These are phyloP conservation scores for Mamestra configurata DNA, from an alignment of 1,140 invertebrate species.

Conservation along the genomic window DNA sequence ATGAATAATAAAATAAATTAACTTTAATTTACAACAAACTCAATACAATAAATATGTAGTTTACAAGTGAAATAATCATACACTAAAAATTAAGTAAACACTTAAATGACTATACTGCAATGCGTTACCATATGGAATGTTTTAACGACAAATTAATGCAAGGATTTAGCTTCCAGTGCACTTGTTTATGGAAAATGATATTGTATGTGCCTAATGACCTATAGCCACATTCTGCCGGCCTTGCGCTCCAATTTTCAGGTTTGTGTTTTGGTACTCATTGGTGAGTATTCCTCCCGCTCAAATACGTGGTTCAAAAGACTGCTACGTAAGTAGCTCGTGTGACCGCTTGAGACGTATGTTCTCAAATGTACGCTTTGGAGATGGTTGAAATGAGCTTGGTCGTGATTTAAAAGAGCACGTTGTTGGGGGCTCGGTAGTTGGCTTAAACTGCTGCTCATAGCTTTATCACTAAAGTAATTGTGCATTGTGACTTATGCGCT, in stretches of 20 bases:
- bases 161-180: constrained; percentile 59
- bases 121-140: constrained; percentile 62
- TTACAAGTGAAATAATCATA: constrained; percentile 36
- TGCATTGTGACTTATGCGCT: not conserved
- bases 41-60: constrained; percentile 32
- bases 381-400: no score
- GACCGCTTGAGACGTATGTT: no score
- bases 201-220: not conserved
- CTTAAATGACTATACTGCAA: constrained; percentile 47
- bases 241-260: not conserved
- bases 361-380: no score
- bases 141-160: constrained; percentile 53
- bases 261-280: no score
- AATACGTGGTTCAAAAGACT: no score
- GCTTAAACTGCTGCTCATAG: not conserved
- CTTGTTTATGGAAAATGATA: not conserved
- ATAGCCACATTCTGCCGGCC: not conserved
- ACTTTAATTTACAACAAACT: constrained; percentile 16
- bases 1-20: constrained; percentile 35
- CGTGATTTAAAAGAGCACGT: no score
- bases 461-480: not conserved
- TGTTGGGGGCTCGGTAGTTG: no score
- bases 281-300: no score
- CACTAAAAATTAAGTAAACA: constrained; percentile 55
- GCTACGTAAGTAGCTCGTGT: no score